Conservation (phyloP, 2,888 invertebrate species). For the Chrysolina haemoptera region DNA sequence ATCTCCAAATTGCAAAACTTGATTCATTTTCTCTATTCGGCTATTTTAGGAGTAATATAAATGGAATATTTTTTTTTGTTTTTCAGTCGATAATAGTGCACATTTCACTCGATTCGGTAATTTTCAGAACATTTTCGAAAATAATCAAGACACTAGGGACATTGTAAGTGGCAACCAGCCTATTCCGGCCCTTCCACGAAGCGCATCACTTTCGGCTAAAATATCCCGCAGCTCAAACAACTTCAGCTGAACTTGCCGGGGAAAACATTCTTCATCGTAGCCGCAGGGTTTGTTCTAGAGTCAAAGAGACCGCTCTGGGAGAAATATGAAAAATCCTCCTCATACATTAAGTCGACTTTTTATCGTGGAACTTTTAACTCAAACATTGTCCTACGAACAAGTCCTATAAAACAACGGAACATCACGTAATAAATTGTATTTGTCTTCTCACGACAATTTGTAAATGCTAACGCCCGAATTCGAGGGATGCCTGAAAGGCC, state of each 20-base stretch:
- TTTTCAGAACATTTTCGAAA: no score
- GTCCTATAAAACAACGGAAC: constrained; percentile 48
- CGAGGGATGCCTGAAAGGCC: constrained; percentile 24
- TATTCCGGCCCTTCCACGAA: background rate
- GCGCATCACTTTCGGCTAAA: background rate
- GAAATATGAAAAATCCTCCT: constrained; percentile 49
- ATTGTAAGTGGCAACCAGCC: no score
- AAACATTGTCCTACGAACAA: constrained; percentile 47
- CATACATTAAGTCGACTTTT: constrained; percentile 49
- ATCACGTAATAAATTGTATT: constrained; percentile 58
- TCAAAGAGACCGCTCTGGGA: constrained; percentile 35
- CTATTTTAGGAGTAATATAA: no score
- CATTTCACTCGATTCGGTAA: no score
- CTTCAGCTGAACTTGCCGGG: constrained; percentile 20
- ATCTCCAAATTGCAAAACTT: no score
- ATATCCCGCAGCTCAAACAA: constrained; percentile 2
- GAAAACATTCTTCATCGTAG: constrained; percentile 35
- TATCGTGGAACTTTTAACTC: constrained; percentile 46
- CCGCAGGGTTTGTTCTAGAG: constrained; percentile 29
- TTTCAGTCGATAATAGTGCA: no score
- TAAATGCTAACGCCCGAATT: constrained; percentile 50
- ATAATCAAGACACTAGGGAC: no score
- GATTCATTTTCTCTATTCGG: no score
- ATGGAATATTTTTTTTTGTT: no score
- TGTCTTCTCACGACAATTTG: constrained; percentile 56